Evolutionary conservation across 35 echinoderm and acorn worm genomes (phyloP), one percentile per base, ranked within the genome.

Genomic region (Strongylocentrotus purpuratus): DNA sequence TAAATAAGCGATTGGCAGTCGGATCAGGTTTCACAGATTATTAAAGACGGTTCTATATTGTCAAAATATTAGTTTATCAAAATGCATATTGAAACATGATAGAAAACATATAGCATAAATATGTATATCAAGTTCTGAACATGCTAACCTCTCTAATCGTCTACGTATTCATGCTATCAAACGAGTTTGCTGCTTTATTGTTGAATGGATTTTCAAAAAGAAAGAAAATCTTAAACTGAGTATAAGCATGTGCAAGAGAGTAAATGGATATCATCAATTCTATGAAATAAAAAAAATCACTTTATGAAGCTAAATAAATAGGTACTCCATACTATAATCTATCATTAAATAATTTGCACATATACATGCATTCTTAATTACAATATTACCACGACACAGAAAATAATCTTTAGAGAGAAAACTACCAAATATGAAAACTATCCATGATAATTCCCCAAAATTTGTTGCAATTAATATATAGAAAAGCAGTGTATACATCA

Each of bases 291-390:
- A 78, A 22, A 78, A 78, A 22, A 78, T 78, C 18, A n/a, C 65
- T 78, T 28, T 78, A 28, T 78, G 65, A 78, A 78, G 65, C 65
- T 78, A 78, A 78, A 78, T 78, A 78, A 78, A 78, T 78, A 41
- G 35, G 35, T 41, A 31, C 65, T 78, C 25, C 65, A 78, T 22
- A n/a, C 65, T 78, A 78, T 78, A 78, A 5, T 78, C 65, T 78
- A 78, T 78, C 65, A 78, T 78, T 78, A 78, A 78, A 78, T 78
- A 78, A 78, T 28, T 28, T 5, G 65, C 22, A 78, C 65, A 78
- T 78, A 78, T 78, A 78, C 65, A 78, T 78, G 65, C 65, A 78
- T 78, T 78, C 65, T 78, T 78, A n/a, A 78, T 78, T 2, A 28
- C 65, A 78, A 78, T 28, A 28, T 78, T 28, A 78, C 28, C 65